Evolutionary conservation across 2,113 vertebrate species (phyloP).

Genomic region (Pelvicachromis taeniatus): DNA sequence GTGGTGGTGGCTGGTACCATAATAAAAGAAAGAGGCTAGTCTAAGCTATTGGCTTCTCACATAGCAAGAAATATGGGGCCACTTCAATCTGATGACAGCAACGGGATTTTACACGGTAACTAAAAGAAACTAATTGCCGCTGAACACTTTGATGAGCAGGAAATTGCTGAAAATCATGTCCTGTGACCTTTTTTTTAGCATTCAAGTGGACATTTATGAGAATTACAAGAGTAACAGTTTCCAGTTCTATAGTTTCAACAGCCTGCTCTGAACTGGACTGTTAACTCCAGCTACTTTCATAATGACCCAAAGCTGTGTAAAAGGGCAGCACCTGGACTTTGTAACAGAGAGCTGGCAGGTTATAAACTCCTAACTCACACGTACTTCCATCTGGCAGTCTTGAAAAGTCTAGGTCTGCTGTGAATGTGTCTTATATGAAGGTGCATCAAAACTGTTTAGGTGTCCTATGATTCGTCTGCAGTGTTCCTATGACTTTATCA

Average conservation of each 20-base stretch:
- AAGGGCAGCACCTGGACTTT: neutral
- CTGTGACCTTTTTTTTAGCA: neutral
- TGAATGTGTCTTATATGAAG: neutral
- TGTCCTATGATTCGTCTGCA: neutral
- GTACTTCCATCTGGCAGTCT: fast-evolving
- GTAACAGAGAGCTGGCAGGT: neutral
- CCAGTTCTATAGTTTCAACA: neutral
- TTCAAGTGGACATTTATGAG: neutral
- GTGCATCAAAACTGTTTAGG: neutral
- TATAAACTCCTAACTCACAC: neutral
- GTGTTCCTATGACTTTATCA: neutral
- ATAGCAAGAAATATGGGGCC: neutral
- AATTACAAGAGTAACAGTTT: neutral
- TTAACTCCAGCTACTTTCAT: neutral
- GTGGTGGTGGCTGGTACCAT: neutral
- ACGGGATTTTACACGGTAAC: neutral
- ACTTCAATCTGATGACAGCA: neutral
- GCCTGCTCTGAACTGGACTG: neutral
- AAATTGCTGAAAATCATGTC: neutral
- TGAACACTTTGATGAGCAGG: neutral
- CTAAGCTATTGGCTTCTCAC: neutral
- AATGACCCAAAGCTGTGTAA: neutral
- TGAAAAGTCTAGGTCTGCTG: neutral
- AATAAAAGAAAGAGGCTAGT: neutral
- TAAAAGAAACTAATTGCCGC: neutral